A percentile compares a stretch with the other conserved stretches of the same genome.
Evolutionary conservation across 2,113 vertebrate genomes (phyloP).

Genomic region (Ploceus nigricollis): DNA sequence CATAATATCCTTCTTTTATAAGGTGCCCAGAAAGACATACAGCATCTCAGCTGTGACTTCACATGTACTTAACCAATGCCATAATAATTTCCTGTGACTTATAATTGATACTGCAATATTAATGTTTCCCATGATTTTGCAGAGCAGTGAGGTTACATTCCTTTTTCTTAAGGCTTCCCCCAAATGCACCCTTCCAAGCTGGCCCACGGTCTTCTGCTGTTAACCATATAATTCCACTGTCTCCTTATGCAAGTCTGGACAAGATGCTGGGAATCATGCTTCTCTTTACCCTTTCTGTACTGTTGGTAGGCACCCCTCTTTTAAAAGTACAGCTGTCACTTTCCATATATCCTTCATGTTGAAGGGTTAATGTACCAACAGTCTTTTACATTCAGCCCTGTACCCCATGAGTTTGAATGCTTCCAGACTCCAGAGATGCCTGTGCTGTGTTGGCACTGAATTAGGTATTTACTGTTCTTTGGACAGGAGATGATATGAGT

Average conservation of each 20-base stretch:
- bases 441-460: background rate
- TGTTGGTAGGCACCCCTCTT: background rate
- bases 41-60: conserved; percentile 44
- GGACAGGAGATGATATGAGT: background rate
- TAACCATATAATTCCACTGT: background rate
- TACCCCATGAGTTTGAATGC: background rate
- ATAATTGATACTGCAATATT: conserved; percentile 54
- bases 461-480: background rate
- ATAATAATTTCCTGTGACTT: conserved; percentile 72
- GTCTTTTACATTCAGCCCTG: background rate
- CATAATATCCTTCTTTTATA: conserved; percentile 45
- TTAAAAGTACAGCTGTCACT: background rate
- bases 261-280: background rate
- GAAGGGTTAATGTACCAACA: background rate
- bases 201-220: background rate
- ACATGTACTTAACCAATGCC: conserved; percentile 47
- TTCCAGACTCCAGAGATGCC: background rate
- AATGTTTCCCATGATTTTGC: conserved; percentile 61
- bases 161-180: background rate
- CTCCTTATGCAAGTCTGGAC: background rate
- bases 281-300: background rate
- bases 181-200: background rate
- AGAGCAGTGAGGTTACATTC: background rate
- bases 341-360: background rate
- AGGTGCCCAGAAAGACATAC: conserved; percentile 45